phyloP scores from a whole-genome alignment of 2,113 vertebrate genomes.

The Alethe castanea region DNA sequence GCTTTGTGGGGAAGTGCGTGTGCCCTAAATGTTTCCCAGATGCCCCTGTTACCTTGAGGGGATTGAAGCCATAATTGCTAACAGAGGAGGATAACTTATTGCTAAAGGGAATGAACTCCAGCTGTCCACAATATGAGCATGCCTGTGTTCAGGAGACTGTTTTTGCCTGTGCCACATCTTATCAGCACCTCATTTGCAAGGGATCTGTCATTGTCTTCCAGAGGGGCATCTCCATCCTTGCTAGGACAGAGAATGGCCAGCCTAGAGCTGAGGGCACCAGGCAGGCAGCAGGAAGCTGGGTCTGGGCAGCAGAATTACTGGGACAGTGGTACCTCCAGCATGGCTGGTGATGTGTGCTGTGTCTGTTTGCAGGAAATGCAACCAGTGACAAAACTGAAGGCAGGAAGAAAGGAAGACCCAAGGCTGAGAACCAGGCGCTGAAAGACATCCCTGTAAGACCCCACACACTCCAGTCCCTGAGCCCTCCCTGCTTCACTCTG shows the following conservation, averaged over 20 bases:
- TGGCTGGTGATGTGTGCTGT: rapidly evolving
- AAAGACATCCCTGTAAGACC: conserved; percentile 92
- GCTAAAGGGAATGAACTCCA: background rate
- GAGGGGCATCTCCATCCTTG: background rate
- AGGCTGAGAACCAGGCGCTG: conserved; percentile 87
- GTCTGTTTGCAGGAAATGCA: conserved; percentile 74
- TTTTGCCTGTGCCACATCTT: background rate
- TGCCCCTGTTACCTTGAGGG: background rate
- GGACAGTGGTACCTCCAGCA: rapidly evolving
- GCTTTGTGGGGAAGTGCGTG: background rate
- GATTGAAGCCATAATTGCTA: background rate
- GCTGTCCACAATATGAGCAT: background rate
- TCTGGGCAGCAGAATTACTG: background rate
- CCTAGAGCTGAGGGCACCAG: background rate
- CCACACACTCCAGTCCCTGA: background rate
- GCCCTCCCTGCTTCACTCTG: rapidly evolving
- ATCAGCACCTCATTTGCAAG: background rate
- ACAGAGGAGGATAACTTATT: background rate
- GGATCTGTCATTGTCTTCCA: background rate
- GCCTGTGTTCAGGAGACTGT: background rate
- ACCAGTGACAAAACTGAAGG: conserved; percentile 82
- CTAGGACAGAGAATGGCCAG: background rate
- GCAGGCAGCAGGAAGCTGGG: background rate
- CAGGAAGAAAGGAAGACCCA: conserved; percentile 91
- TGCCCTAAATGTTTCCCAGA: background rate